These are phyloP conservation scores for Kryptopterus vitreolus DNA, from an alignment of 2,797 vertebrate genomes.

Conservation along the genomic window DNA sequence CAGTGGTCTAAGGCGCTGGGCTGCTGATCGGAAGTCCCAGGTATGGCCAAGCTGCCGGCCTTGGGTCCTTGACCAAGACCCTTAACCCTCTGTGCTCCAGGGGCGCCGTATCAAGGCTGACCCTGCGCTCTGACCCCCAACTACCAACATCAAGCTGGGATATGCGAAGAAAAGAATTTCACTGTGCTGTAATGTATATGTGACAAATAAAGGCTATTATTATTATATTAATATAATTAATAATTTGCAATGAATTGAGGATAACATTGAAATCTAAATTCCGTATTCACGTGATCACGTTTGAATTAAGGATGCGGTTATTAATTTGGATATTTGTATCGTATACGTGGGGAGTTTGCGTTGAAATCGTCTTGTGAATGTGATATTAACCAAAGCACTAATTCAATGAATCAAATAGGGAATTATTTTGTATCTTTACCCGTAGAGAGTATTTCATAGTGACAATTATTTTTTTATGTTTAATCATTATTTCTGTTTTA, in stretches of 20 bases:
- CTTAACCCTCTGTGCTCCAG: too few species aligned
- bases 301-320: background rate
- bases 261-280: background rate
- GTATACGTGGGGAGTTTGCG: background rate
- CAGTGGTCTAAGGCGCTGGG: too few species aligned
- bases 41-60: too few species aligned
- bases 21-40: too few species aligned
- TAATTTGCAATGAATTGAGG: background rate
- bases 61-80: too few species aligned
- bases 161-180: too few species aligned
- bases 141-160: too few species aligned
- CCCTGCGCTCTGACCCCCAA: too few species aligned
- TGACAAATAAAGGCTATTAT: too few species aligned
- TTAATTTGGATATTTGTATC: background rate
- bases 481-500: slow-evolving; percentile 70
- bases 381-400: background rate
- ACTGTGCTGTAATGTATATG: too few species aligned
- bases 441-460: background rate
- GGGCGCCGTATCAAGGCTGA: too few species aligned
- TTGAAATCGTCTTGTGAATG: background rate
- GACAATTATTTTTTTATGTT: slow-evolving; percentile 41
- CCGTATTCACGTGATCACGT: too few species aligned
- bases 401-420: background rate
- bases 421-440: background rate
- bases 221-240: background rate